These are phyloP conservation scores for Agrypnia vestita DNA, from an alignment of 1,140 invertebrate genomes.

Conservation along the genomic window DNA sequence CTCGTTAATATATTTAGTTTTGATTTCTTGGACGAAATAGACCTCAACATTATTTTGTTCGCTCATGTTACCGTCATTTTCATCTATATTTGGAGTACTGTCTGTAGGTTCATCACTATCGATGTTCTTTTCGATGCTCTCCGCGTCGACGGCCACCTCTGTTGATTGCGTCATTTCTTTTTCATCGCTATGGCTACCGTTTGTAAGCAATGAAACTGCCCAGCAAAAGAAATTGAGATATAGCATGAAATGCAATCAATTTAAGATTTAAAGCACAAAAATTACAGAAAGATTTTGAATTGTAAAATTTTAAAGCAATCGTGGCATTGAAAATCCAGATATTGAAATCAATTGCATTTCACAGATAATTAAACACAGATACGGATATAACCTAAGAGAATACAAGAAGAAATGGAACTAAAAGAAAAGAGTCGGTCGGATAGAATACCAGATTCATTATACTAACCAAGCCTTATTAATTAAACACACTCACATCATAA, in stretches of 20 bases:
- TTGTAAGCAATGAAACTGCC: conserved; percentile 31
- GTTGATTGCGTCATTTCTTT: background rate
- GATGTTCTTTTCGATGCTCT: background rate
- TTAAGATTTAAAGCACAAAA: background rate
- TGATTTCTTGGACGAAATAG: background rate
- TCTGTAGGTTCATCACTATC: background rate
- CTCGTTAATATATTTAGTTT: conserved; percentile 3
- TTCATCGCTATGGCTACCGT: conserved; percentile 21
- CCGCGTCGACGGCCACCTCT: background rate
- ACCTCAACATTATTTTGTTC: background rate
- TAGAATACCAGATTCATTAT: no score
- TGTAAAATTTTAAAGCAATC: background rate
- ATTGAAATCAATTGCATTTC: no score
- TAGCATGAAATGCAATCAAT: conserved; percentile 26
- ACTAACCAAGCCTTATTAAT: no score
- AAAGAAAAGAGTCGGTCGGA: no score
- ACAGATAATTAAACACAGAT: no score
- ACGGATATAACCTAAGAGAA: no score
- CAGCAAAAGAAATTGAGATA: conserved; percentile 40
- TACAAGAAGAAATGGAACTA: no score
- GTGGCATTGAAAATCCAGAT: no score
- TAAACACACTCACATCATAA: no score
- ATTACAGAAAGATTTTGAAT: conserved; percentile 31
- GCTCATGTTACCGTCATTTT: background rate
- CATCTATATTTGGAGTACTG: background rate